Conservation (phyloP, 2,797 vertebrate genomes). For the Eleutherodactylus coqui region DNA sequence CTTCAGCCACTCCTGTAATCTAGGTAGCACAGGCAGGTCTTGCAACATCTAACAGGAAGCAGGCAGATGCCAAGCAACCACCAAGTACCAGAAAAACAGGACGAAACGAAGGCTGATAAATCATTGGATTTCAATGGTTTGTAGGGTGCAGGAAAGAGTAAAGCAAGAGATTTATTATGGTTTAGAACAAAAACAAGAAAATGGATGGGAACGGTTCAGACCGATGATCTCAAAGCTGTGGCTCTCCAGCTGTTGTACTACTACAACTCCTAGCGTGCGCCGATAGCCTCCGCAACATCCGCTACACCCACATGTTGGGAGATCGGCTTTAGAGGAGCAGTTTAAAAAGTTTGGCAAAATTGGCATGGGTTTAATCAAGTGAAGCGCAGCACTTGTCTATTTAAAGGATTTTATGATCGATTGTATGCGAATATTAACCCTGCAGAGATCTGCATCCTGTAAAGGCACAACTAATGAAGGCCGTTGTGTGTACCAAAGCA, state of each 20-base stretch:
- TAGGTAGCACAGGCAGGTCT: slow-evolving; percentile 70
- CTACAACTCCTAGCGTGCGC: neutral
- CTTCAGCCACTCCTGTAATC: slow-evolving; percentile 72
- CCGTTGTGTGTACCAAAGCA: no score
- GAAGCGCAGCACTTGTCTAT: no score
- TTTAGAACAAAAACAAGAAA: neutral
- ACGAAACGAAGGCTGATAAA: slow-evolving; percentile 68
- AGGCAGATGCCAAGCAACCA: slow-evolving; percentile 67
- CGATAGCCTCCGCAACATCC: no score
- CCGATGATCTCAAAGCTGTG: neutral
- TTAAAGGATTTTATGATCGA: no score
- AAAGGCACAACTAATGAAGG: no score
- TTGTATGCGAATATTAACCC: no score
- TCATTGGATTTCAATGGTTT: slow-evolving; percentile 70
- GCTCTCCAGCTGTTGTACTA: neutral
- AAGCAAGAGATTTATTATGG: slow-evolving; percentile 58
- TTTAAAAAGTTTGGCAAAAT: no score
- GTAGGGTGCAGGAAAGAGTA: slow-evolving; percentile 51
- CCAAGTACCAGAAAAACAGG: slow-evolving; percentile 62
- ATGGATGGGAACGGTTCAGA: neutral
- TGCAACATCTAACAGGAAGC: slow-evolving; percentile 74
- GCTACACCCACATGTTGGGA: no score
- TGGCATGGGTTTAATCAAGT: no score
- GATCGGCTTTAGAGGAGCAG: no score
- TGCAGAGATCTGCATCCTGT: no score